phyloP scores from a whole-genome alignment of 2,797 vertebrate species.

The Spondyliosoma cantharus region DNA sequence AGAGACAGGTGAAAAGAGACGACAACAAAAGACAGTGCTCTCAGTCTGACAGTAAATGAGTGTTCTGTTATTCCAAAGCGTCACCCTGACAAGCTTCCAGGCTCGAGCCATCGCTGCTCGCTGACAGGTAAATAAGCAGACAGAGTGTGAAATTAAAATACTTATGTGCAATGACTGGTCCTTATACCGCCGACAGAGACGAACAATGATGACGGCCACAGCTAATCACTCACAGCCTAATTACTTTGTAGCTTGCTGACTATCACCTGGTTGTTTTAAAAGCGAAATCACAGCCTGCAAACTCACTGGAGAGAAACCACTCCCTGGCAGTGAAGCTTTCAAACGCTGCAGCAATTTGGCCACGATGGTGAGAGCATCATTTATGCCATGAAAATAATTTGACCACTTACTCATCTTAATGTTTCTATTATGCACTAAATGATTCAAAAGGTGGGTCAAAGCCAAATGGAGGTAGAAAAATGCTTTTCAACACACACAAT shows the following conservation, averaged over 20 bases:
- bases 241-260: conserved; percentile 64
- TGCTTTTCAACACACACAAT: conserved; percentile 55
- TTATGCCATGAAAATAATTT: conserved; percentile 66
- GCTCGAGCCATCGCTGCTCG: conserved; percentile 15
- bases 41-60: conserved; percentile 43
- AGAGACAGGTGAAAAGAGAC: conserved; percentile 19
- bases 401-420: conserved; percentile 73
- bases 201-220: conserved; percentile 53
- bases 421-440: conserved; percentile 69
- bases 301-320: conserved; percentile 32
- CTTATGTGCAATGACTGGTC: conserved; percentile 56
- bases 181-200: conserved; percentile 57
- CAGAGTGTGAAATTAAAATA: conserved; percentile 66
- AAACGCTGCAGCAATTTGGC: conserved; percentile 58
- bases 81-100: conserved; percentile 31
- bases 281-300: conserved; percentile 43
- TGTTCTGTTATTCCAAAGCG: conserved; percentile 39
- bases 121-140: conserved; percentile 69
- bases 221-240: conserved; percentile 69
- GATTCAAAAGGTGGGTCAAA: conserved; percentile 54
- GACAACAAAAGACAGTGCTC: conserved; percentile 27
- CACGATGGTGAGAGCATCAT: conserved; percentile 43
- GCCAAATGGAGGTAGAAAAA: conserved; percentile 66
- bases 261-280: conserved; percentile 58
- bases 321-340: conserved; percentile 34